Evolutionary conservation across 2,888 invertebrate genomes (phyloP).

Genomic region (Leptinotarsa rubiginosa): DNA sequence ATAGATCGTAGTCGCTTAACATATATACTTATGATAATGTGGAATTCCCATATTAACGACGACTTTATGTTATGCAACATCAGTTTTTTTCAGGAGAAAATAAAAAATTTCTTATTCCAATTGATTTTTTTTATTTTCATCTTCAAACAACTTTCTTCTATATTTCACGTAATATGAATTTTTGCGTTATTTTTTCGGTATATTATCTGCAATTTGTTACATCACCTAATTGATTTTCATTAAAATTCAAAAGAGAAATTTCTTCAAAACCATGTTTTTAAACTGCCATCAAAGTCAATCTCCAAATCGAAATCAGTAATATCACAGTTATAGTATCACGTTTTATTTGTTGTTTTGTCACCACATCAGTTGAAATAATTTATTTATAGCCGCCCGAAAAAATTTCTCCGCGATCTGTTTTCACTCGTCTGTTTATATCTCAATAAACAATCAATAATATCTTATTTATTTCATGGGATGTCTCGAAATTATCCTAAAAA

Average conservation of each 20-base stretch:
- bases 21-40: too few species aligned
- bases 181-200: not conserved
- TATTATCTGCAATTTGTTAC: not conserved
- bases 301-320: not conserved
- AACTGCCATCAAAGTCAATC: not conserved
- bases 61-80: too few species aligned
- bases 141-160: too few species aligned
- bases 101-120: not conserved
- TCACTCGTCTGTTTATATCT: not conserved
- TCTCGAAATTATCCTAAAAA: too few species aligned
- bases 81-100: too few species aligned
- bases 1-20: too few species aligned
- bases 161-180: too few species aligned
- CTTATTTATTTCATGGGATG: too few species aligned
- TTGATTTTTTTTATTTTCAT: too few species aligned
- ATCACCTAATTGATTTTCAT: conserved; percentile 14
- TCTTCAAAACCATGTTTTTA: not conserved
- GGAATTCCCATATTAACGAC: too few species aligned
- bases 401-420: conserved; percentile 9
- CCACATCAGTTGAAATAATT: not conserved
- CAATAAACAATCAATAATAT: too few species aligned
- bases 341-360: conserved; percentile 7
- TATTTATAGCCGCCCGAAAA: not conserved
- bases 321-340: not conserved
- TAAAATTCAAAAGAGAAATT: not conserved